phyloP scores from a whole-genome alignment of 2,888 invertebrate species.

The Cephus pygmeus region DNA sequence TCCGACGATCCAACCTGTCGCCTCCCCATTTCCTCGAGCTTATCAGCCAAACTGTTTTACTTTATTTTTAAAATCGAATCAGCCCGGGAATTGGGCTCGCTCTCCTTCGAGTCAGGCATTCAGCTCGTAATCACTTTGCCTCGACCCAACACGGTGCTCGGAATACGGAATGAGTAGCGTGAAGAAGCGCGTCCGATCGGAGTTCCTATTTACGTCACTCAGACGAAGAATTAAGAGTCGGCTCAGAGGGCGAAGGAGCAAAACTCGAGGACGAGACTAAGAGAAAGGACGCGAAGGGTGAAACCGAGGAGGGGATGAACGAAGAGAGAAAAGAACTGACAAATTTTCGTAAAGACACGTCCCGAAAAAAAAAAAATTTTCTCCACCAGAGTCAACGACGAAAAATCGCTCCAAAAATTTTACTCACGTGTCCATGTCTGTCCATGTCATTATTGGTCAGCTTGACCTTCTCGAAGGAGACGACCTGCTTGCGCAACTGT shows the following conservation, averaged over 20 bases:
- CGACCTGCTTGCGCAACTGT: conserved; percentile 94
- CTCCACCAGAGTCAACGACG: too few species aligned
- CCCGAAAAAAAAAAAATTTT: too few species aligned
- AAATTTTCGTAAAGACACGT: background rate
- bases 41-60: background rate
- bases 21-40: background rate
- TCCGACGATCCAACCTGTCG: background rate
- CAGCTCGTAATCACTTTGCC: conserved; percentile 43
- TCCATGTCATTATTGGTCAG: conserved; percentile 99
- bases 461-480: conserved; percentile 98
- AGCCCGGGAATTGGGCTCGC: background rate
- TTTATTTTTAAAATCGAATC: background rate
- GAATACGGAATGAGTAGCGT: conserved; percentile 54
- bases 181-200: conserved; percentile 47
- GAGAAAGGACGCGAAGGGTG: conserved; percentile 12
- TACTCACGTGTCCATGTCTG: conserved; percentile 90
- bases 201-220: conserved; percentile 57
- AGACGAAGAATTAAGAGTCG: conserved; percentile 48
- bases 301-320: background rate
- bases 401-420: background rate
- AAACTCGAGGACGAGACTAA: conserved; percentile 13
- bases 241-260: background rate
- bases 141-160: conserved; percentile 42
- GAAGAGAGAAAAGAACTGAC: background rate
- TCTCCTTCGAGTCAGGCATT: conserved; percentile 2